Base-by-base conservation (phyloP, 2,113 vertebrate genomes). In the Anoplopoma fimbria region DNA sequence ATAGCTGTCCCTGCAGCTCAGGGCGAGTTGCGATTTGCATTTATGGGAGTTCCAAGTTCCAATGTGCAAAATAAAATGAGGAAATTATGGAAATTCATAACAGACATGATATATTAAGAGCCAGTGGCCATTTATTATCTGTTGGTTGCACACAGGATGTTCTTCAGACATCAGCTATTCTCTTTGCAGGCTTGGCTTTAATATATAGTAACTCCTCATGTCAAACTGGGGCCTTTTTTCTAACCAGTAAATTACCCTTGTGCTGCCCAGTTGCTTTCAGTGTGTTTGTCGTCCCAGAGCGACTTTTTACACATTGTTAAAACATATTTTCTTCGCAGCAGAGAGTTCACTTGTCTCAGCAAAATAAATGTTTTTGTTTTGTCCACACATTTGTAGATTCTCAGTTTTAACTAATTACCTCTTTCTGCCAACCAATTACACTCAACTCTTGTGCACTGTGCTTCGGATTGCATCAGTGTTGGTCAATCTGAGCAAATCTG, bases 21-120 rank as follows among this genome's bases (percentile, higher is more conserved):
- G 72, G 55, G 70, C 29, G 6, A 65, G 21, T 49, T 34, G 51
- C 62, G 63, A 81, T 92, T 81, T 88, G 79, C 81, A 80, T 90
- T 86, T 86, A 79, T 58, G 68, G 77, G 81, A 68, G 64, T 75
- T 86, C 79, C 29, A 3, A 83, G 68, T 68, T 82, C 77, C 62
- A 49, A 85, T 64, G 87, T 83, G 68, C 60, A 81, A 92, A 87
- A 53, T 69, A 68, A 86, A 88, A 82, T 9, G 58, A 72, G 75
- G 34, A 82, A 89, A 81, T 91, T 83, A 87, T 85, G 78, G 72
- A 79, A 87, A 91, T 87, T 57, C 61, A 73, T 23, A 21, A 49
- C n/a, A 86, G 69, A 82, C 23, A 34, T 86, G 88, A 85, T 75
- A 36, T 70, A 79, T 86, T 63, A 57, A 31, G 60, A 77, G 76